Base-by-base conservation (phyloP, 2,888 invertebrate species). In the Watsonalla cultraria region DNA sequence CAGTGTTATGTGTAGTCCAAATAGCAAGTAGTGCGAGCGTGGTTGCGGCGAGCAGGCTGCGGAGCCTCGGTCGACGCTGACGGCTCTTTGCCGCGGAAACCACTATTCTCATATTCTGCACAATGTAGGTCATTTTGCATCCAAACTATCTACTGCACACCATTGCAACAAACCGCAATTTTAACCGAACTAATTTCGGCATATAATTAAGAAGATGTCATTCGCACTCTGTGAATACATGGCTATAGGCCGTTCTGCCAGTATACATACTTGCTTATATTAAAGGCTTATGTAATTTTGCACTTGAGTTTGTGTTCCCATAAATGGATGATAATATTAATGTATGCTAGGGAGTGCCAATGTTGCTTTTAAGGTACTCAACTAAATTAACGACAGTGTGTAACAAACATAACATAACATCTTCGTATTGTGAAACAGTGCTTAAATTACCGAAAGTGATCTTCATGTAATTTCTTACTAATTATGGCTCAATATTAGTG, bases 161-260 rank as follows among this genome's bases (percentile, higher is more conserved):
- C 37, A 49, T 49, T 37, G 37, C 14, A 39, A 15, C 39, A 14
- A 49, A 49, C 49, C 37, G 15, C 49, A 49, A 49, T 37, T 49
- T 37, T 37, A 46, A 49, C 49, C 14, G 5, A 49, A 49, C 13
- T 37, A 13, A 49, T 35, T 48, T 61, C 53, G 64, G 66, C 64
- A 58, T 65, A 63, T 60, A 64, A 70, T 67, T 52, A 65, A 68
- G 14, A 39, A 39, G 49, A 13, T 15, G 49, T 57, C 52, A 64
- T 67, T 71, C 63, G 62, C 67, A 71, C 64, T 70, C 65, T 62
- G 66, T 64, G 59, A 67, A 65, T 59, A 53, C 64, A 65, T 73
- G 65, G 54, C 58, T 56, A 50, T 57, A 59, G 45, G 48, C 39
- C 14, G 48, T 37, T 14, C 39, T 9, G 15, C 49, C 34, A 34